Evolutionary conservation across 2,888 invertebrate species (phyloP), one percentile per base, ranked within the genome.

Genomic region (Cinara cedri): DNA sequence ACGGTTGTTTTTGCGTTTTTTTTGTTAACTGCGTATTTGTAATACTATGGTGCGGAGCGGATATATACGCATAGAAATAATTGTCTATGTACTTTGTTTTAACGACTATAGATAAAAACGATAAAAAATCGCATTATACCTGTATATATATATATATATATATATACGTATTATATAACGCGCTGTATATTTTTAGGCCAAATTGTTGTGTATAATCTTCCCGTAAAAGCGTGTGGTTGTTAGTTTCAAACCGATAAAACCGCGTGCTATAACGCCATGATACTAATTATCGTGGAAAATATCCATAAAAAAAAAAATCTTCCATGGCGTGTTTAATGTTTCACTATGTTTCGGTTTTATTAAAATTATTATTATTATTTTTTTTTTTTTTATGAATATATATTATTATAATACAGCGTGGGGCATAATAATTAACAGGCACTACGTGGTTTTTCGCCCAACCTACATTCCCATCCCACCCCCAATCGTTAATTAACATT

Each of bases 401-500:
- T 13, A 65, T 9, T 34, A 34, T 34, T 34, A 34, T n/a, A 6
- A 16, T n/a, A 14, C 21, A 26, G 6, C 1, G 4, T 16, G 44
- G 42, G 0, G 16, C n/a, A 24, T 72, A 60, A 49, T 72, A 60
- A 60, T 72, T 72, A 72, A 72, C 60, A 26, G 46, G 9, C 57
- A 46, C 46, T 21, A 34, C 34, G 26, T 11, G 49, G 72, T 26
- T 72, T 72, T 49, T n/a, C 19, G 13, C 26, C 34, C 34, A 34
- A 6, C 34, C 34, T n/a, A n/a, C n/a, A n/a, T n/a, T n/a, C 34
- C 34, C 34, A 4, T 6, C 34, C 34, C 34, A 6, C 3, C 3
- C 34, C 13, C 46, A 49, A 72, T 60, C 57, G 72, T 60, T 60
- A 72, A 72, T 72, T 72, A 46, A 72, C 72, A 60, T 72, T 72